Evolutionary conservation across 2,888 invertebrate species (phyloP).

Genomic region (Eremobia ochroleuca): DNA sequence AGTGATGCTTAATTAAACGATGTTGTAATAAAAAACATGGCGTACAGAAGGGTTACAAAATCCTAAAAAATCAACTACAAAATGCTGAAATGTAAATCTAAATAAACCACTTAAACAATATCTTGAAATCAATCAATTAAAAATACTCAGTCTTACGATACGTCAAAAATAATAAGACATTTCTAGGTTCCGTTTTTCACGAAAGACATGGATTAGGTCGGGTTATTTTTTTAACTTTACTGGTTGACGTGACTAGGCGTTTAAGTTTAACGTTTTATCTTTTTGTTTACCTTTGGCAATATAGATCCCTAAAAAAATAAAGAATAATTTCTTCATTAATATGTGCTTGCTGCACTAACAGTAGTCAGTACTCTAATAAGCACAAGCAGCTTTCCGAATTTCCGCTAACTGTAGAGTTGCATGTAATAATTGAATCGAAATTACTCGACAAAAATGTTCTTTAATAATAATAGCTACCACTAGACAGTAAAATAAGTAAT

Average conservation of each 20-base stretch:
- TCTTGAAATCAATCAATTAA: conserved; percentile 63
- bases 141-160: conserved; percentile 75
- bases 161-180: conserved; percentile 65
- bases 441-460: conserved; percentile 9
- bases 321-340: conserved; percentile 20
- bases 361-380: neutral
- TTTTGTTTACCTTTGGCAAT: conserved; percentile 61
- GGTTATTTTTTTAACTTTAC: conserved; percentile 45
- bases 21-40: conserved; percentile 3
- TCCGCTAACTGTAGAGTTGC: neutral
- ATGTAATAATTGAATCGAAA: conserved; percentile 6
- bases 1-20: conserved; percentile 37
- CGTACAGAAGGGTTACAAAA: conserved; percentile 17
- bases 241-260: conserved; percentile 71
- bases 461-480: conserved; percentile 36
- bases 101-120: conserved; percentile 63
- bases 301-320: conserved; percentile 23
- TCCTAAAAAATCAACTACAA: conserved; percentile 58
- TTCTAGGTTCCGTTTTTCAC: conserved; percentile 51
- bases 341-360: conserved; percentile 1
- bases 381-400: neutral
- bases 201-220: conserved; percentile 54
- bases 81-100: conserved; percentile 67
- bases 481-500: conserved; percentile 1
- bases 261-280: conserved; percentile 42